These are phyloP conservation scores for human DNA, from an alignment of 2,113 vertebrate species.

Conservation along the genomic window GRCh38 chr13:108412501-108413000, in stretches of 20 bases:
- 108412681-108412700: neutral
- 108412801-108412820: neutral
- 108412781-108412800: neutral
- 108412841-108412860: too few relatives aligned
- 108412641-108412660: neutral
- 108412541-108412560: neutral
- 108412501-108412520: neutral
- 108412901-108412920: too few relatives aligned
- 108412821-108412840: neutral
- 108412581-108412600: neutral
- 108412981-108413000: neutral
- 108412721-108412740: neutral
- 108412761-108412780: neutral
- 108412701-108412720: neutral
- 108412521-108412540: neutral
- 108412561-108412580: neutral
- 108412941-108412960: neutral
- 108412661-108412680: neutral
- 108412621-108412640: neutral
- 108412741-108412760: neutral
- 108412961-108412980: neutral
- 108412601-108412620: too few relatives aligned
- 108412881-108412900: neutral
- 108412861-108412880: accelerated
- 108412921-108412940: accelerated